Conservation (phyloP, 2,888 invertebrate species). For the Caenorhabditis becei region DNA sequence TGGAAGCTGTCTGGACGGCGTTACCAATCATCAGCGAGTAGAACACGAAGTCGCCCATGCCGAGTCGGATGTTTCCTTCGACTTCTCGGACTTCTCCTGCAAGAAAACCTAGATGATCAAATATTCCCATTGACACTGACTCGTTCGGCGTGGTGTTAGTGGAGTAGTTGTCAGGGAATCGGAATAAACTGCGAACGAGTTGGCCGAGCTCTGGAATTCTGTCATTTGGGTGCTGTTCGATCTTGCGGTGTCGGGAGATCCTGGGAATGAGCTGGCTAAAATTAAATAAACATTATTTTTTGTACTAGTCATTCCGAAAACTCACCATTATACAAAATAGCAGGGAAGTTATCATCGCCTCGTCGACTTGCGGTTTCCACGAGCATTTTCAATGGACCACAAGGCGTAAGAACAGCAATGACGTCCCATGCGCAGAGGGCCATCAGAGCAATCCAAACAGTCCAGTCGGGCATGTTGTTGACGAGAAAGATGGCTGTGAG, state of each 20-base stretch:
- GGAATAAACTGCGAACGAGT: neutral
- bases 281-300: too few relatives aligned
- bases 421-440: constrained; percentile 47
- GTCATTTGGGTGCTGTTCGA: constrained; percentile 35
- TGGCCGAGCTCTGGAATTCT: constrained; percentile 12
- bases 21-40: constrained; percentile 61
- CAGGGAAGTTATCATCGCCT: constrained; percentile 47
- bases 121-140: neutral
- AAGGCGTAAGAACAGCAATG: constrained; percentile 49
- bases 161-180: neutral
- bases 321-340: constrained; percentile 43
- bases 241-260: constrained; percentile 17
- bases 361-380: constrained; percentile 40
- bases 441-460: constrained; percentile 39
- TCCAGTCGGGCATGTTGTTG: constrained; percentile 49
- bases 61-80: constrained; percentile 47
- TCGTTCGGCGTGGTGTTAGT: neutral
- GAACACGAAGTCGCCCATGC: constrained; percentile 58
- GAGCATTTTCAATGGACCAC: constrained; percentile 48
- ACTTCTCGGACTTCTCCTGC: constrained; percentile 33
- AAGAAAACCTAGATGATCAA: neutral
- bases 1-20: constrained; percentile 38
- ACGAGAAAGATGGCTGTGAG: constrained; percentile 44
- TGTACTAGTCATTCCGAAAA: neutral
- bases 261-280: constrained; percentile 46